Conservation (phyloP, 2,113 vertebrate genomes). For the Pogona vitticeps region DNA sequence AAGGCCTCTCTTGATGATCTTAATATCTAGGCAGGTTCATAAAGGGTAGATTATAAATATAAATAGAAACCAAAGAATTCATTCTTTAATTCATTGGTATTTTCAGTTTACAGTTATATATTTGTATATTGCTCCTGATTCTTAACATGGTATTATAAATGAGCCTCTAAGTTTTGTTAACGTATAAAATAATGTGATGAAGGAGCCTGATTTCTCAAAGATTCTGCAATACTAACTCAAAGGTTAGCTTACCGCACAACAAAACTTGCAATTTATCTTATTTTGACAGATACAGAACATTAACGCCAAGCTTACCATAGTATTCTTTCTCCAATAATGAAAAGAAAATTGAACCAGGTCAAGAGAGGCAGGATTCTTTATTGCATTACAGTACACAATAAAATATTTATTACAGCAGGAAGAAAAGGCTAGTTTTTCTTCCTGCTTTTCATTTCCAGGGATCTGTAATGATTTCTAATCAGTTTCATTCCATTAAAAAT, state of each 20-base stretch:
- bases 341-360: neutral
- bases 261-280: neutral
- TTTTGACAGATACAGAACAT: neutral
- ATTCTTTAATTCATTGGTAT: neutral
- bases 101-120: neutral
- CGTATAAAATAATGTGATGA: neutral
- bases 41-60: too few species aligned
- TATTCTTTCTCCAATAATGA: neutral
- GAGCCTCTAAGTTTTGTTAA: neutral
- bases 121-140: neutral
- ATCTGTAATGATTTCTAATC: neutral
- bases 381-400: neutral
- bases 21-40: too few species aligned
- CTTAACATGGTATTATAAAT: neutral
- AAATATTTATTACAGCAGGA: neutral
- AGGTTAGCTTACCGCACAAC: neutral
- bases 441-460: neutral
- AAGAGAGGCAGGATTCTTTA: constrained; percentile 13
- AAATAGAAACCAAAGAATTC: neutral
- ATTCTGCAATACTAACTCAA: neutral
- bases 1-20: too few species aligned
- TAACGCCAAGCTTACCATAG: neutral
- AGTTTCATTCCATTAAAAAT: neutral
- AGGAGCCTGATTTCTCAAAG: neutral
- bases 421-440: constrained; percentile 16